Evolutionary conservation across 1,140 invertebrate species (phyloP).

Genomic region (Pachyrhynchus sulphureomaculatus): DNA sequence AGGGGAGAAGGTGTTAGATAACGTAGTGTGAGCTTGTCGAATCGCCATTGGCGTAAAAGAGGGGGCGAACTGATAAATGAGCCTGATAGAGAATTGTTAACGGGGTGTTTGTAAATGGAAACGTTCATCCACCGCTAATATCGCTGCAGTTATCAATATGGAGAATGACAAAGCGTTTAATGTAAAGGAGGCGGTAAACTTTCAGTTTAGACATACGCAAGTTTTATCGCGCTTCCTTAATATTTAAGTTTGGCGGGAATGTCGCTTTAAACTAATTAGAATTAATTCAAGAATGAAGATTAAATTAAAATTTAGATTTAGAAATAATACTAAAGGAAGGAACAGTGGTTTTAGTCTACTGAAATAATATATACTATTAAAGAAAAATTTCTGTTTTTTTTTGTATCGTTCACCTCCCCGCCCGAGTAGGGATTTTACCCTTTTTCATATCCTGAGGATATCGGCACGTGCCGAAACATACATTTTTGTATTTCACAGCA

Average conservation of each 20-base stretch:
- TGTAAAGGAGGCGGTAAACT: not conserved
- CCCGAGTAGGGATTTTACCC: too few species aligned
- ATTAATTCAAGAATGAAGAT: not conserved
- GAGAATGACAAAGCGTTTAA: conserved; percentile 35
- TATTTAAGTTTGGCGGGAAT: not conserved
- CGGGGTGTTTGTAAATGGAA: conserved; percentile 31
- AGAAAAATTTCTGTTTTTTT: too few species aligned
- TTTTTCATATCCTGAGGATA: too few species aligned
- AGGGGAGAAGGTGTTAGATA: conserved; percentile 29
- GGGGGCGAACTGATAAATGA: conserved; percentile 31
- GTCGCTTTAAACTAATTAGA: not conserved
- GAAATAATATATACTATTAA: too few species aligned
- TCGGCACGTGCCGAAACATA: too few species aligned
- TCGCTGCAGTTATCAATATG: conserved; percentile 35
- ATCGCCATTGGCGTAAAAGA: conserved; percentile 33
- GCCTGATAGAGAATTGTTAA: conserved; percentile 32
- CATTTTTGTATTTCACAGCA: too few species aligned
- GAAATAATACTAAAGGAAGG: too few species aligned
- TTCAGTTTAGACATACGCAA: not conserved
- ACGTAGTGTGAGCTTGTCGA: conserved; percentile 30
- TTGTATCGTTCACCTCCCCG: too few species aligned
- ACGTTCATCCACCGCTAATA: conserved; percentile 14
- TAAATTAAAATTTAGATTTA: not conserved
- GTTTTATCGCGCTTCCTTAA: conserved; percentile 18
- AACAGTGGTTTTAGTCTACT: too few species aligned